A percentile compares a stretch with the other conserved stretches of the same genome.
These are phyloP conservation scores for Taeniopygia guttata DNA, from an alignment of 2,797 vertebrate genomes.

Conservation along the genomic window DNA sequence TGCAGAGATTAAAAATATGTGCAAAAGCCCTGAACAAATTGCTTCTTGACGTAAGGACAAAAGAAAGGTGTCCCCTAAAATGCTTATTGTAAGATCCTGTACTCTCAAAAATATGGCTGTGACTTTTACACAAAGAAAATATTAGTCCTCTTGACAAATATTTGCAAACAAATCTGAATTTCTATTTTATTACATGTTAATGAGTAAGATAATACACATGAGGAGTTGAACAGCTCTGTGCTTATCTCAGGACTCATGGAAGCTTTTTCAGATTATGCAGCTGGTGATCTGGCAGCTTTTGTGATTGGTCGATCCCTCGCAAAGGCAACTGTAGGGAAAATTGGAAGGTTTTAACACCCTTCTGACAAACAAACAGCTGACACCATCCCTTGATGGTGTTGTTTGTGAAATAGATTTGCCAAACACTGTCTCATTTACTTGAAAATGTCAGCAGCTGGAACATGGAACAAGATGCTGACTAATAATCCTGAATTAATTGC, in stretches of 20 bases:
- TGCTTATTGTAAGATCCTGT: background rate
- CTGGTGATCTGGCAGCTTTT: background rate
- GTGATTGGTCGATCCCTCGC: background rate
- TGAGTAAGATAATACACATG: background rate
- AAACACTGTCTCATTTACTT: constrained; percentile 25
- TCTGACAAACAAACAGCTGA: constrained; percentile 31
- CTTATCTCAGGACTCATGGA: background rate
- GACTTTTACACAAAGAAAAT: background rate
- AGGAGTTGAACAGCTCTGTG: background rate
- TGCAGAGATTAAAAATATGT: background rate
- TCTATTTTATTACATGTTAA: background rate
- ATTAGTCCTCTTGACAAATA: background rate
- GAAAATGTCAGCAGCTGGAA: constrained; percentile 66
- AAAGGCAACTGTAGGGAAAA: background rate
- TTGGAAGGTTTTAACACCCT: constrained; percentile 28
- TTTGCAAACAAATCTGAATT: background rate
- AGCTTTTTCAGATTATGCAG: background rate
- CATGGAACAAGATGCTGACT: constrained; percentile 22
- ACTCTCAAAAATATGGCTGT: background rate
- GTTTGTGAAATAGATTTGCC: constrained; percentile 4
- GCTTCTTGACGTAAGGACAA: background rate
- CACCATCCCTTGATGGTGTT: background rate
- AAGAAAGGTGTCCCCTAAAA: background rate
- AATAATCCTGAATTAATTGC: constrained; percentile 65
- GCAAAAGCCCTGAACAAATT: background rate